Percentiles rank a stretch among this genome's conserved stretches.
Evolutionary conservation across 2,113 vertebrate species (phyloP).

Genomic region (Hypocryptadius cinnamomeus): DNA sequence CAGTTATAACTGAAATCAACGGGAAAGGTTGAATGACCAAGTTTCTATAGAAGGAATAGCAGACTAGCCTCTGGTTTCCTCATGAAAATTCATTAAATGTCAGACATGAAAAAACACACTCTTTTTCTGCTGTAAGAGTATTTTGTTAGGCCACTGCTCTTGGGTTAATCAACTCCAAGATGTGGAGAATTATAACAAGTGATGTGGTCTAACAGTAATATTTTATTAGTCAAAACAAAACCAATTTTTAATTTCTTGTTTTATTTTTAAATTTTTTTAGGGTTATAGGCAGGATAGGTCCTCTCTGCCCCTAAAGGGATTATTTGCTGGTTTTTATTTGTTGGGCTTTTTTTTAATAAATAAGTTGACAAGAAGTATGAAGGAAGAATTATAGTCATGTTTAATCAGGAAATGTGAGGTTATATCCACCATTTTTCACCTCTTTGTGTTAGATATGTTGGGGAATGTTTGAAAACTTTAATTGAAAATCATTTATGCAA

Average conservation of each 20-base stretch:
- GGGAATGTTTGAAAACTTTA: background rate
- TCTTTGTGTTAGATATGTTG: background rate
- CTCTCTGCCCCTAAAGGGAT: background rate
- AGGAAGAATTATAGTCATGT: background rate
- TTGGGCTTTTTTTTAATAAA: background rate
- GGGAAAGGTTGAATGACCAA: background rate
- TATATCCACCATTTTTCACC: background rate
- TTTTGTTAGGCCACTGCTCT: background rate
- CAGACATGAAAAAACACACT: background rate
- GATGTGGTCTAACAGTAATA: rapidly evolving
- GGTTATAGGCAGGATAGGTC: background rate
- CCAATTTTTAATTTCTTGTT: background rate
- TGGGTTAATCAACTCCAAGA: background rate
- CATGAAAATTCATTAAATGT: background rate
- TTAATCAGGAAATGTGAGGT: background rate
- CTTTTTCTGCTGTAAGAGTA: background rate
- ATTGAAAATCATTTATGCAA: background rate
- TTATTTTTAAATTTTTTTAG: background rate
- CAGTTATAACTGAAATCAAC: background rate
- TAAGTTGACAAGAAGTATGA: background rate
- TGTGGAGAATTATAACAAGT: background rate
- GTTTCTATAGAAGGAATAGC: background rate
- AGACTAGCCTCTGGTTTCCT: background rate
- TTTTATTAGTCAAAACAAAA: background rate
- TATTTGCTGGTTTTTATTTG: background rate